Evolutionary conservation across 2,888 invertebrate genomes (phyloP).

Genomic region (Acanthosepion esculentum): DNA sequence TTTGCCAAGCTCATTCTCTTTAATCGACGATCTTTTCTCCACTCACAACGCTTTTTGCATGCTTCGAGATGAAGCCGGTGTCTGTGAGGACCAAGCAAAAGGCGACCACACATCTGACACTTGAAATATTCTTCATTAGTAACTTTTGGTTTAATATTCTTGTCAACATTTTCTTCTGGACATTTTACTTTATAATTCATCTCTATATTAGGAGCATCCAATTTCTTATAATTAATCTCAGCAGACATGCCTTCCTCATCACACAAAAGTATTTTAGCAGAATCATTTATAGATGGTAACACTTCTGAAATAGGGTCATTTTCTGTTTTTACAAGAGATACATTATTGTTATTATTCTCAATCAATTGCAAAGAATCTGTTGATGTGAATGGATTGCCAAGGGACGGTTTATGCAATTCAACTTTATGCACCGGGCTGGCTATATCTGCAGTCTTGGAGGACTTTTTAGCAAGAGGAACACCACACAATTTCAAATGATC

Average conservation of each 20-base stretch:
- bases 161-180: conserved; percentile 38
- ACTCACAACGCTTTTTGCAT: not conserved
- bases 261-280: not conserved
- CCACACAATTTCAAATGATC: conserved; percentile 46
- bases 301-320: not conserved
- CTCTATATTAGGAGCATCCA: not conserved
- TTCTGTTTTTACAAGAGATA: not conserved
- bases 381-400: not conserved
- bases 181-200: not conserved
- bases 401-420: conserved; percentile 34
- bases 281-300: not conserved
- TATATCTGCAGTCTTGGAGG: conserved; percentile 34
- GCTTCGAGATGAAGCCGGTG: conserved; percentile 23
- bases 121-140: conserved; percentile 45
- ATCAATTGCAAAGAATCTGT: not conserved
- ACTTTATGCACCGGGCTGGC: not conserved
- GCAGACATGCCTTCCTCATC: not conserved
- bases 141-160: not conserved
- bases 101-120: conserved; percentile 40
- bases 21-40: conserved; percentile 34
- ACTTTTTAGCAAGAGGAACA: not conserved
- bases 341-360: not conserved
- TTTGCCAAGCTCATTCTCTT: not conserved
- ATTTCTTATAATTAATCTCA: not conserved
- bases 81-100: conserved; percentile 42